Percentiles rank a stretch among this genome's conserved stretches.
phyloP scores from a whole-genome alignment of 1,140 invertebrate species.

The Hydropsyche tenuis region DNA sequence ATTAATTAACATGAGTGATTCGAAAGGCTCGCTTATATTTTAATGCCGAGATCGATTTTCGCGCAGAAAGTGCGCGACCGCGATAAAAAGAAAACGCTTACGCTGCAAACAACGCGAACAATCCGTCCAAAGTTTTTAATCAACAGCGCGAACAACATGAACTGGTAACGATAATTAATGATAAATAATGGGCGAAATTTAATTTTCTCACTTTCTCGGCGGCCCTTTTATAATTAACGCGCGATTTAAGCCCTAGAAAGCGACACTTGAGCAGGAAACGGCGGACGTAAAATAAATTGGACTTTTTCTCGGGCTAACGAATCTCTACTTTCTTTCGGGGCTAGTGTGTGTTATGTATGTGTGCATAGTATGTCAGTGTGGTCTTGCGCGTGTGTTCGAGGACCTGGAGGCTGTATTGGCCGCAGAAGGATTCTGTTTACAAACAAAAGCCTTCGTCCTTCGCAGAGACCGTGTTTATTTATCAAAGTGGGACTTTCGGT shows the following conservation, averaged over 20 bases:
- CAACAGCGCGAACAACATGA: not conserved
- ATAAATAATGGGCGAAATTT: slow-evolving; percentile 18
- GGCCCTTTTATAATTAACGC: slow-evolving; percentile 24
- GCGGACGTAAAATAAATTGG: slow-evolving; percentile 40
- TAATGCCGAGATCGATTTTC: too few relatives aligned
- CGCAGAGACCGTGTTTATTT: slow-evolving; percentile 30
- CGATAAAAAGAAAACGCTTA: too few relatives aligned
- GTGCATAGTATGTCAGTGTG: too few relatives aligned
- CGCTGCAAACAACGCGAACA: too few relatives aligned
- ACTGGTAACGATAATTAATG: slow-evolving; percentile 9
- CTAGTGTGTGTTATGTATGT: not conserved
- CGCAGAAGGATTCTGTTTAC: slow-evolving; percentile 23
- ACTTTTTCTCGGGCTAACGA: slow-evolving; percentile 35
- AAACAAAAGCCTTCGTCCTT: slow-evolving; percentile 23
- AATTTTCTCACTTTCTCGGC: slow-evolving; percentile 10
- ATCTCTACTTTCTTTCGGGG: too few relatives aligned
- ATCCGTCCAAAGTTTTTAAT: not conserved
- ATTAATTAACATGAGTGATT: slow-evolving; percentile 21
- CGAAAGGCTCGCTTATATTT: not conserved
- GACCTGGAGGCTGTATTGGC: slow-evolving; percentile 3
- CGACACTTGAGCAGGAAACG: slow-evolving; percentile 24
- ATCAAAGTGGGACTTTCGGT: slow-evolving; percentile 9
- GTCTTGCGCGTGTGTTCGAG: not conserved
- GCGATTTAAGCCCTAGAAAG: not conserved
- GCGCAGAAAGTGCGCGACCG: too few relatives aligned